phyloP scores from a whole-genome alignment of 2,797 vertebrate genomes.

The Lepus townsendii region DNA sequence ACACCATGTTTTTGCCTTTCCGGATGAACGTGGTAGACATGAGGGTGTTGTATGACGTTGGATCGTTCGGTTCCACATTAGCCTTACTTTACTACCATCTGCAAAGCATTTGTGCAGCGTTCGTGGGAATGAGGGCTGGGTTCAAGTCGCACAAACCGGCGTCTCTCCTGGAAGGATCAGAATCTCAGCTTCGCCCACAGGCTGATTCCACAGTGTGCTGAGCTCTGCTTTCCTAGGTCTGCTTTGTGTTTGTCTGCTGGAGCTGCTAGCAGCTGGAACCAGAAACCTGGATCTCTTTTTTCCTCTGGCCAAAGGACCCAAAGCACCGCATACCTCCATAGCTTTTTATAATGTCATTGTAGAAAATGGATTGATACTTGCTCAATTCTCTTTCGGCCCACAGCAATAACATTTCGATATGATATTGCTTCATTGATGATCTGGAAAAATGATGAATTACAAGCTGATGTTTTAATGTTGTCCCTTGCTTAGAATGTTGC shows the following conservation, averaged over 20 bases:
- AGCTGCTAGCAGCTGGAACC: conserved; percentile 39
- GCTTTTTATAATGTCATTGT: conserved; percentile 20
- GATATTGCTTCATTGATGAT: conserved; percentile 9
- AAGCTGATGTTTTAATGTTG: conserved; percentile 62
- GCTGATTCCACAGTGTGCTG: not conserved
- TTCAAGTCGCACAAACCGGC: not conserved
- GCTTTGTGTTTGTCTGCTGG: not conserved
- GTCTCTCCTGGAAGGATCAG: not conserved
- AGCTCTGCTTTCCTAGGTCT: not conserved
- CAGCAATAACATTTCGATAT: conserved; percentile 42
- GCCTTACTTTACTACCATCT: not conserved
- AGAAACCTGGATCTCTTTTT: not conserved
- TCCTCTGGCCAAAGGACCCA: not conserved
- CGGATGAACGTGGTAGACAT: not conserved
- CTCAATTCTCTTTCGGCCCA: not conserved
- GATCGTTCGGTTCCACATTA: not conserved
- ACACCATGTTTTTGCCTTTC: not conserved
- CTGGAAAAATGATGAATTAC: conserved; percentile 56
- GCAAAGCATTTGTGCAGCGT: not conserved
- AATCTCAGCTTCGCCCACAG: not conserved
- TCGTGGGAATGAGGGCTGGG: not conserved
- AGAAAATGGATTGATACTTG: conserved; percentile 41
- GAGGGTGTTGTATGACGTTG: not conserved
- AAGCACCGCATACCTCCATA: not conserved
- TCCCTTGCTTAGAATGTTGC: conserved; percentile 50